Evolutionary conservation across 2,113 vertebrate genomes (phyloP), one percentile per base, ranked within the genome.

Genomic region (Pristiophorus japonicus): DNA sequence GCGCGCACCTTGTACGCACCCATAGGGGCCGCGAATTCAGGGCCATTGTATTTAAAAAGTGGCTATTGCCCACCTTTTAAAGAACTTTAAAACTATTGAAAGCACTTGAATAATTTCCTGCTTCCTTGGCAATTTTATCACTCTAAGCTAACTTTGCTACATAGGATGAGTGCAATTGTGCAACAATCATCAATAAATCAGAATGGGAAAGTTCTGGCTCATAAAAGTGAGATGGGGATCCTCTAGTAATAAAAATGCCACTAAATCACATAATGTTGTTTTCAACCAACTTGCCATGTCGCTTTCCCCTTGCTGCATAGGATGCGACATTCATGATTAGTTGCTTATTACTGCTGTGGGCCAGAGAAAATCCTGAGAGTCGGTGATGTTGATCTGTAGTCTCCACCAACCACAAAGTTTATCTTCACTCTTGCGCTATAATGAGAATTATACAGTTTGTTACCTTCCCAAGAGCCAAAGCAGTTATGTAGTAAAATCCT

Each of bases 281-380:
- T 92, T 45, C 95, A 87, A 95, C 95, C 88, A 67, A 75, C 84
- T 59, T 95, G 92, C 92, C 93, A 95, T 51, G 67, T 65, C 30
- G 63, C 75, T 95, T 67, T 96, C 90, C 95, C 51, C 95, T 95
- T 96, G 88, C 92, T 85, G 95, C 95, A 95, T 94, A 93, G 95
- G 85, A 95, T 92, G 92, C 96, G 96, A 95, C 95, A 96, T 96
- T 96, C 95, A 92, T 95, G 96, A 95, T 96, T 96, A 96, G 81
- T 95, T 95, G 75, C 95, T 96, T 96, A 96, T 96, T 96, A 84
- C 67, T 95, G 92, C 66, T 87, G n/a, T 73, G 94, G 87, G 75
- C 94, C 95, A 45, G 87, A 93, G 94, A 96, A 66, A 84, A 95
- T 55, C 92, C 95, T 47, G 93, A 94, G 66, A 94, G 62, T 94